These are phyloP conservation scores for Barnardius zonarius DNA, from an alignment of 2,113 vertebrate genomes.

Conservation along the genomic window DNA sequence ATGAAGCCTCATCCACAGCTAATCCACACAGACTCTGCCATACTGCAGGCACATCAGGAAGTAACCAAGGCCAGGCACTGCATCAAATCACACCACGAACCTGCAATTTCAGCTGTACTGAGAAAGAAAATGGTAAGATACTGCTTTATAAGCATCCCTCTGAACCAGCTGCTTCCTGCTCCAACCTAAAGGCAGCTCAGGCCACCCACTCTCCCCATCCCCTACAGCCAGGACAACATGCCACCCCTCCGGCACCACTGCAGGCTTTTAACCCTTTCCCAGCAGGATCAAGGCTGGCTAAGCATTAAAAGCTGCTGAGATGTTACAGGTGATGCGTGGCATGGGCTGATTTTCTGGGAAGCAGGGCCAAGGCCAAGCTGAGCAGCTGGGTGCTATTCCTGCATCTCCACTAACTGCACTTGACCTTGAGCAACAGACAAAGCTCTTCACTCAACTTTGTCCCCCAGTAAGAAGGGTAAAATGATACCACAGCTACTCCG, in stretches of 20 bases:
- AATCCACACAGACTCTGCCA: background rate
- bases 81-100: background rate
- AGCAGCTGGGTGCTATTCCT: slow-evolving; percentile 15
- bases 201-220: background rate
- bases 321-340: fast-evolving
- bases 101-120: background rate
- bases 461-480: background rate
- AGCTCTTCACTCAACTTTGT: background rate
- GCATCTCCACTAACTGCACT: background rate
- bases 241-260: fast-evolving
- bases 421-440: background rate
- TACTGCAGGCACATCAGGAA: background rate
- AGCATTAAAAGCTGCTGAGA: background rate
- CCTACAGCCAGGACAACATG: background rate
- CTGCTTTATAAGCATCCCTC: background rate
- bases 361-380: background rate
- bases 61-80: background rate
- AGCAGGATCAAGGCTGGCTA: background rate
- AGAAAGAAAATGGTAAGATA: background rate
- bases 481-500: background rate
- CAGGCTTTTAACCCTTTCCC: background rate
- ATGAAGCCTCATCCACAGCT: background rate
- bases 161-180: background rate
- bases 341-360: background rate
- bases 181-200: background rate